phyloP scores from a whole-genome alignment of 1,140 invertebrate species.

The Drosophila paulistorum region DNA sequence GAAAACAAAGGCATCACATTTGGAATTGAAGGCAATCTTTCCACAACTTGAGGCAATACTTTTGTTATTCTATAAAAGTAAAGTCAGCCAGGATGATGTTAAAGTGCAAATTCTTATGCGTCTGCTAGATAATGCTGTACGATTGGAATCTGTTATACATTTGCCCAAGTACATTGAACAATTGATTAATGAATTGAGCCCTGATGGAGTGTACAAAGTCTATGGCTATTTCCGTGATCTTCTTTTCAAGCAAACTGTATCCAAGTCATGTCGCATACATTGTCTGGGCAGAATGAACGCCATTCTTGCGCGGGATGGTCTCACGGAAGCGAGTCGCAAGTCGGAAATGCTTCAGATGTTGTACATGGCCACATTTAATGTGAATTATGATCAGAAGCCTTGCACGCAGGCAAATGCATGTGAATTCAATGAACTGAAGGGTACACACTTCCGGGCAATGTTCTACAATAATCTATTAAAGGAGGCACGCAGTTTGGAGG shows the following conservation, averaged over 20 bases:
- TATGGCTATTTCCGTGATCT: slow-evolving; percentile 33
- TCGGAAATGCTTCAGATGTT: slow-evolving; percentile 23
- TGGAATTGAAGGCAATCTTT: background rate
- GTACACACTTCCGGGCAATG: slow-evolving; percentile 48
- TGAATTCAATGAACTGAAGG: slow-evolving; percentile 40
- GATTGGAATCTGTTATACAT: slow-evolving; percentile 31
- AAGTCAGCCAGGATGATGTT: slow-evolving; percentile 21
- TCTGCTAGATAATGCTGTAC: slow-evolving; percentile 24
- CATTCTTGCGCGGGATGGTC: slow-evolving; percentile 26
- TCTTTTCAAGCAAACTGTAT: background rate
- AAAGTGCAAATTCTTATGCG: slow-evolving; percentile 38
- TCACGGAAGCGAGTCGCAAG: slow-evolving; percentile 23
- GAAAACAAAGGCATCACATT: background rate
- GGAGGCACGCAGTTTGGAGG: no score
- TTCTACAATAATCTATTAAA: slow-evolving; percentile 29
- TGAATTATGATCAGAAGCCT: slow-evolving; percentile 15
- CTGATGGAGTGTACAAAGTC: slow-evolving; percentile 11
- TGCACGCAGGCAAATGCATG: slow-evolving; percentile 27
- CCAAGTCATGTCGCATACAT: slow-evolving; percentile 17
- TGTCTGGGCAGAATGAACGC: slow-evolving; percentile 49
- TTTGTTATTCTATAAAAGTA: slow-evolving; percentile 13
- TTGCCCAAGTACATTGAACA: slow-evolving; percentile 14
- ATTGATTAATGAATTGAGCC: slow-evolving; percentile 22
- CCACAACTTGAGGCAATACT: background rate
- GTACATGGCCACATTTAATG: slow-evolving; percentile 29